Base-by-base conservation (phyloP, 2,113 vertebrate genomes). In the Vimba vimba region DNA sequence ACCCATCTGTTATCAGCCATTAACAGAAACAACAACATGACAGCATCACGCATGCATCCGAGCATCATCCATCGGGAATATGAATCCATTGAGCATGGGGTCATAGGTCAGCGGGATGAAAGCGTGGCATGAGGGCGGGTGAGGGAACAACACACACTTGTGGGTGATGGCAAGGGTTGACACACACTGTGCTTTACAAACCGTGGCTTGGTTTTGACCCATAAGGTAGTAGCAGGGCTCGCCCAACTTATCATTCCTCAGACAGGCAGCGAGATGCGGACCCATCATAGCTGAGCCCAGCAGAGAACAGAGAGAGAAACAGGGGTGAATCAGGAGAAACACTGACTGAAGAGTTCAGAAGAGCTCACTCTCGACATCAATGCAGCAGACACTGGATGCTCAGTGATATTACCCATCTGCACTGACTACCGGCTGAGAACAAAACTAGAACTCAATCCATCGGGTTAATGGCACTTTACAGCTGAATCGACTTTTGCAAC, bases 181-280 rank as follows among this genome's bases (percentile, higher is more conserved):
- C 89, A 88, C 96, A 96, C 96, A 97, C 88, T 95, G 95, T 95
- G 91, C 96, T 94, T 97, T 99, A 99, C 98, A 98, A 99, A 99
- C 98, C 98, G 98, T 99, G 97, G 97, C 99, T 97, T 99, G 98
- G 97, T 98, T 98, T 98, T 98, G 98, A 97, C 98, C 98, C 97
- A 97, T 98, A 96, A 99, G 96, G 98, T 98, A 99, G 98, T 98
- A 98, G 97, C 97, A 98, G 97, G 98, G 97, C 95, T 99, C 98
- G 95, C 96, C 97, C 96, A 97, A 96, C 96, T 99, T 99, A 96
- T 99, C 98, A 97, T 98, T 98, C 97, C 97, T 98, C 97, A 99
- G 96, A 97, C 97, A 99, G 96, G 98, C 96, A 98, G 98, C 96
- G 96, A 99, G 97, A 97, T 98, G 98, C 96, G 98, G 97, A 96